Evolutionary conservation across 2,113 vertebrate species (phyloP).

Genomic region (Tamias sibiricus): DNA sequence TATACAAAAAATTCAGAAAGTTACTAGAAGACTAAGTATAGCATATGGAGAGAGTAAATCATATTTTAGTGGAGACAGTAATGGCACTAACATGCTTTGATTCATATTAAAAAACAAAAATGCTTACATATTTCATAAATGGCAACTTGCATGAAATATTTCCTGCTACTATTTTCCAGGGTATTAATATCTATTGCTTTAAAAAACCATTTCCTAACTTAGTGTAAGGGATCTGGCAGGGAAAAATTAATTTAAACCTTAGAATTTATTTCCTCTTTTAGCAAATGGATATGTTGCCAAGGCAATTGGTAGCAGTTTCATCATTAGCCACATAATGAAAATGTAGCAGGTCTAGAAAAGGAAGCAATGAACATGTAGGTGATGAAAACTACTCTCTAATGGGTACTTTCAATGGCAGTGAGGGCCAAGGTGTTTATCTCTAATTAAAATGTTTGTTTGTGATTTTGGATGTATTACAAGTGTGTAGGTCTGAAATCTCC

Average conservation of each 20-base stretch:
- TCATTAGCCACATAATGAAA: not conserved
- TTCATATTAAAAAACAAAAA: slow-evolving; percentile 18
- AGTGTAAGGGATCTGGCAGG: slow-evolving; percentile 12
- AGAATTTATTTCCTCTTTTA: slow-evolving; percentile 47
- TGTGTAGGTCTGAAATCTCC: not conserved
- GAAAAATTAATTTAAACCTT: slow-evolving; percentile 50
- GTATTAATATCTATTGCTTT: slow-evolving; percentile 47
- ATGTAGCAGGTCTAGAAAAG: not conserved
- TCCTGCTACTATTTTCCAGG: slow-evolving; percentile 40
- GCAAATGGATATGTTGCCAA: slow-evolving; percentile 51
- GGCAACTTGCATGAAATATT: slow-evolving; percentile 13
- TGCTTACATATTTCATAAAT: not conserved
- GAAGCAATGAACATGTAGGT: not conserved
- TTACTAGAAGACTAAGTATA: slow-evolving; percentile 1
- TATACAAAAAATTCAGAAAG: slow-evolving; percentile 24
- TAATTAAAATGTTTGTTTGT: not conserved
- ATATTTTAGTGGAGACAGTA: slow-evolving; percentile 16
- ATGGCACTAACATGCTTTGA: not conserved
- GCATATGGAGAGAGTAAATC: not conserved
- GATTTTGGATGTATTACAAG: not conserved
- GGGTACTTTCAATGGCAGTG: not conserved
- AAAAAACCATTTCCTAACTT: slow-evolving; percentile 37
- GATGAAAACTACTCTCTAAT: not conserved
- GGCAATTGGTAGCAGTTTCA: slow-evolving; percentile 53
- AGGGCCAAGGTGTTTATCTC: not conserved